phyloP scores from a whole-genome alignment of 2,888 invertebrate genomes.

The Meteorus colon region DNA sequence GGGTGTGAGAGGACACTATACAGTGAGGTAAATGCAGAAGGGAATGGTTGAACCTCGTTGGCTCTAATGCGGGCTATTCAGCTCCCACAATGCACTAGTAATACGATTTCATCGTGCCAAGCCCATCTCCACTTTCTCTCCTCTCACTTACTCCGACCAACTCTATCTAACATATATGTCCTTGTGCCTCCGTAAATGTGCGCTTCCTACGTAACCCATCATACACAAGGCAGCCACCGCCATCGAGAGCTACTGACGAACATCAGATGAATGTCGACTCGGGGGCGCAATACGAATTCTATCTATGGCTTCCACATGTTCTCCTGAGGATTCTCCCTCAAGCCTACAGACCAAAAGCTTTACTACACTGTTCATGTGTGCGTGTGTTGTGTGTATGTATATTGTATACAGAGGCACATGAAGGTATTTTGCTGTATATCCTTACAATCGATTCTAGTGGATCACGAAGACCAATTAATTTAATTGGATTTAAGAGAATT shows the following conservation, averaged over 20 bases:
- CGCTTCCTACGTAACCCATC: slow-evolving; percentile 18
- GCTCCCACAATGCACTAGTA: slow-evolving; percentile 71
- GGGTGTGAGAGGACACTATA: slow-evolving; percentile 43
- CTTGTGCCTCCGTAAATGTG: slow-evolving; percentile 4
- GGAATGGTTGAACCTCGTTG: slow-evolving; percentile 67
- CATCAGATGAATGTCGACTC: slow-evolving; percentile 25
- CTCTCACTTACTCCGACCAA: slow-evolving; percentile 46
- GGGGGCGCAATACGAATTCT: slow-evolving; percentile 34
- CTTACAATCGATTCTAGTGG: slow-evolving; percentile 17
- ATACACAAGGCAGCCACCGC: background rate
- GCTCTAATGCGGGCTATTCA: slow-evolving; percentile 71
- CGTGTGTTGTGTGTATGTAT: background rate
- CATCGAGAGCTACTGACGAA: slow-evolving; percentile 13
- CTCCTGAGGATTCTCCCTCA: slow-evolving; percentile 27
- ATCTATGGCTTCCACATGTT: slow-evolving; percentile 33
- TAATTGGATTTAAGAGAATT: slow-evolving; percentile 21
- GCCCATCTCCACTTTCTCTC: slow-evolving; percentile 50
- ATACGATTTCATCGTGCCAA: slow-evolving; percentile 68
- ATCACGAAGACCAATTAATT: slow-evolving; percentile 10
- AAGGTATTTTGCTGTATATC: background rate
- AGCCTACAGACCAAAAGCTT: slow-evolving; percentile 16
- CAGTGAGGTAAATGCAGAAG: slow-evolving; percentile 45
- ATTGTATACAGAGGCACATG: background rate
- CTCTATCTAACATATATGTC: background rate
- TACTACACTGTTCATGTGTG: background rate